Conservation (phyloP, 2,888 invertebrate genomes). For the Stenolophus ochropezus region DNA sequence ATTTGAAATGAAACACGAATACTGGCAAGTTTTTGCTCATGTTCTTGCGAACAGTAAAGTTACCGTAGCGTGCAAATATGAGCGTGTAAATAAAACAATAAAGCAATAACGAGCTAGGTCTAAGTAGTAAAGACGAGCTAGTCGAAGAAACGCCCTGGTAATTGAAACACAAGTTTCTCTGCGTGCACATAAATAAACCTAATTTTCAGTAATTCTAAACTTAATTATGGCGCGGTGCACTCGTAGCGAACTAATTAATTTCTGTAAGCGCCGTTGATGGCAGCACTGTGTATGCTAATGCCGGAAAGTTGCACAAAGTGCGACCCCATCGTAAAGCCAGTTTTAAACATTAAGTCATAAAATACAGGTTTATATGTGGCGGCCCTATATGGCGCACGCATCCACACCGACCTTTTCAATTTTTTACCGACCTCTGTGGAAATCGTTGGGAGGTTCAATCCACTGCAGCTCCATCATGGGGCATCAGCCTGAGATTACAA, state of each 20-base stretch:
- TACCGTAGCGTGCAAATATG: neutral
- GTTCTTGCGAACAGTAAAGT: neutral
- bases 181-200: constrained; percentile 53
- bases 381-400: constrained; percentile 15
- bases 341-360: constrained; percentile 60
- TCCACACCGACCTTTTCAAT: constrained; percentile 8
- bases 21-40: neutral
- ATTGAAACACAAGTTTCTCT: constrained; percentile 48
- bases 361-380: constrained; percentile 56
- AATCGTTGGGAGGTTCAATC: neutral
- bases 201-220: constrained; percentile 60
- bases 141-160: constrained; percentile 7
- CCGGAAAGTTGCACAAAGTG: constrained; percentile 56
- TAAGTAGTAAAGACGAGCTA: neutral
- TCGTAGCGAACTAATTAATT: constrained; percentile 58
- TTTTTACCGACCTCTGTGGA: constrained; percentile 1
- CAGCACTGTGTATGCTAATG: constrained; percentile 60
- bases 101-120: neutral
- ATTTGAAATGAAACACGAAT: neutral
- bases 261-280: constrained; percentile 56
- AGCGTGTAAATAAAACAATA: constrained; percentile 3
- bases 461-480: neutral
- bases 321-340: constrained; percentile 49
- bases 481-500: neutral
- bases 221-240: constrained; percentile 58